phyloP scores from a whole-genome alignment of 64 coral and sea anemone genomes.

The Stylophora pistillata region DNA sequence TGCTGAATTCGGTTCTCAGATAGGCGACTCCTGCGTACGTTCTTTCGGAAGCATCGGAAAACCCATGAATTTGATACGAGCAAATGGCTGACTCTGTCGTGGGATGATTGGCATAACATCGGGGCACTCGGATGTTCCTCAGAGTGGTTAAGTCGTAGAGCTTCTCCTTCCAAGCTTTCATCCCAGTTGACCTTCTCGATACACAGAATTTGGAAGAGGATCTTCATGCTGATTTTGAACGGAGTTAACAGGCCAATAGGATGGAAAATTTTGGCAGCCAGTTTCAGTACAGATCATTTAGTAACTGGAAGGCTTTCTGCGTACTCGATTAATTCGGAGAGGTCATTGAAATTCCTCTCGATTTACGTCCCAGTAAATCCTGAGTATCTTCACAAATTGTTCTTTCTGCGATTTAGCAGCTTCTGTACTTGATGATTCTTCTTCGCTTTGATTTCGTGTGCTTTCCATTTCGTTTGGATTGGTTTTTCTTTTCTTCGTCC shows the following conservation, averaged over 20 bases:
- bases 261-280: conserved; percentile 56
- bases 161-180: conserved; percentile 3
- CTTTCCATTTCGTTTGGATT: neutral
- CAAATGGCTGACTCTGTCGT: neutral
- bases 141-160: too few species aligned
- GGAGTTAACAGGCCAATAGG: conserved; percentile 50
- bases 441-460: neutral
- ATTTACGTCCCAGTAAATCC: conserved; percentile 53
- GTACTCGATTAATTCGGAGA: conserved; percentile 24
- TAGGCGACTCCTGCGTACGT: conserved; percentile 30
- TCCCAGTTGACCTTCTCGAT: conserved; percentile 41
- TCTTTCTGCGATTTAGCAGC: neutral
- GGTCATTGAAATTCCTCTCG: conserved; percentile 52
- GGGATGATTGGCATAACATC: neutral
- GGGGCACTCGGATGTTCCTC: neutral
- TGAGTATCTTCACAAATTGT: conserved; percentile 53
- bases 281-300: conserved; percentile 41
- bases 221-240: conserved; percentile 37
- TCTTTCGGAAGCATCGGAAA: conserved; percentile 18
- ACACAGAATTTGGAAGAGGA: conserved; percentile 58
- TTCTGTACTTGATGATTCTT: conserved; percentile 9
- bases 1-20: conserved; percentile 26
- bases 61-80: conserved; percentile 15
- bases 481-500: neutral
- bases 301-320: conserved; percentile 15